Evolutionary conservation across 2,113 vertebrate genomes (phyloP).

Genomic region (Lophotis ruficrista): DNA sequence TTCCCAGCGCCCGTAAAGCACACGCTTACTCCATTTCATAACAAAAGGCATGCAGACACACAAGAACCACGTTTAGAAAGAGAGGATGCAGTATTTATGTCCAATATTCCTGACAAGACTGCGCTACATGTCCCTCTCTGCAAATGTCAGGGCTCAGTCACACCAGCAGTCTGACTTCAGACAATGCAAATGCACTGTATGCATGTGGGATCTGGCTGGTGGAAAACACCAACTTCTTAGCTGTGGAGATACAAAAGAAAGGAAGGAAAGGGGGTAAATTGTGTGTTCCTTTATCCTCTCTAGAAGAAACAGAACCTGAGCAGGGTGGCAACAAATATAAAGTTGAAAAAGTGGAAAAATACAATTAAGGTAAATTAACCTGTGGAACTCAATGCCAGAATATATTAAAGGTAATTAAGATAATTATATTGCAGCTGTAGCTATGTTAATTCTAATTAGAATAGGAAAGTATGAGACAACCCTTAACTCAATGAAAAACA

Average conservation of each 20-base stretch:
- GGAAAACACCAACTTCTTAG: background rate
- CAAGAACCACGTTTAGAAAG: background rate
- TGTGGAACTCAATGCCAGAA: background rate
- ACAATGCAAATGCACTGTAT: accelerated
- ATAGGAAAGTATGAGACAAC: background rate
- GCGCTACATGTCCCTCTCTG: accelerated
- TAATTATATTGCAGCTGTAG: background rate
- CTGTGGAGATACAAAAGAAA: background rate
- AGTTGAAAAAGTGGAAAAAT: background rate
- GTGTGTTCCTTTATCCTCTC: background rate
- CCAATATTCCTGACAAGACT: background rate
- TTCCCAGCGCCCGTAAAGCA: background rate
- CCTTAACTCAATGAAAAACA: background rate
- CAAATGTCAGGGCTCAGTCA: background rate
- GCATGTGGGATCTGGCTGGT: background rate
- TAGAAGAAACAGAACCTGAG: background rate
- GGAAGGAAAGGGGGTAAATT: background rate
- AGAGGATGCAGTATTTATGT: accelerated
- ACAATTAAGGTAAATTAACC: background rate
- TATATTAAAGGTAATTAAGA: background rate
- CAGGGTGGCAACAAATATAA: background rate
- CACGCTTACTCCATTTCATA: background rate
- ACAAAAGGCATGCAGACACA: background rate
- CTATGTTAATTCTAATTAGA: background rate
- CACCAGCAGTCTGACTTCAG: background rate